Conservation (phyloP, 1,140 invertebrate species). For the Neoseiulus cucumeris region DNA sequence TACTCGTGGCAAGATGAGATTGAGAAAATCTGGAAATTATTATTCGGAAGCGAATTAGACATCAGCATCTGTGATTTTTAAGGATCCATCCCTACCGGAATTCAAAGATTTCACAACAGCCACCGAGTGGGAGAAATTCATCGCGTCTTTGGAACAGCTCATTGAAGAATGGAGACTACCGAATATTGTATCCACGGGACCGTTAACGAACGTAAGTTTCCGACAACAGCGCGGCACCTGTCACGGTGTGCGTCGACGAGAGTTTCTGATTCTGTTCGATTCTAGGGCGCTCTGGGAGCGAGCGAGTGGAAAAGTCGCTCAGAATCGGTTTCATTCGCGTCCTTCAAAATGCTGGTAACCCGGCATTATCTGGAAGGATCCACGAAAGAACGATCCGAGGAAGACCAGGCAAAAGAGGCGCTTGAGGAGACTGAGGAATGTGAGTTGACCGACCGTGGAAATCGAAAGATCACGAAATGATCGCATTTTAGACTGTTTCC, state of each 20-base stretch:
- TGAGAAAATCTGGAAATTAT: too few species aligned
- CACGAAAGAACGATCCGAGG: neutral
- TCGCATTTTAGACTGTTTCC: too few species aligned
- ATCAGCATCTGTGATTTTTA: neutral
- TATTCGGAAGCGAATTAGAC: too few species aligned
- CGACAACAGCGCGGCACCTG: too few species aligned
- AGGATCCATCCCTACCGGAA: neutral
- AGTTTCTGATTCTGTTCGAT: neutral
- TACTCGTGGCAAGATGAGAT: too few species aligned
- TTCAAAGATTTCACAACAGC: conserved; percentile 6
- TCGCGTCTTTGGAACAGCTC: neutral
- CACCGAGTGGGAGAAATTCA: conserved; percentile 3
- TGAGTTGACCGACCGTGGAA: neutral
- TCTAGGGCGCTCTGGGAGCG: neutral
- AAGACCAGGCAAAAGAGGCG: neutral
- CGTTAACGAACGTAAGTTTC: neutral
- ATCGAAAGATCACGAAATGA: too few species aligned
- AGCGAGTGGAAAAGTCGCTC: conserved; percentile 6
- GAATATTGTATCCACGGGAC: neutral
- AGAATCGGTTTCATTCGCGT: neutral
- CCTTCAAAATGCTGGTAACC: neutral
- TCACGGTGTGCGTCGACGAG: too few species aligned
- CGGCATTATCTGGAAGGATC: conserved; percentile 4
- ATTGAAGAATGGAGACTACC: conserved; percentile 7
- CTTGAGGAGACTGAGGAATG: neutral